Conservation (phyloP, 2,888 invertebrate species). For the Perithous albicinctus region DNA sequence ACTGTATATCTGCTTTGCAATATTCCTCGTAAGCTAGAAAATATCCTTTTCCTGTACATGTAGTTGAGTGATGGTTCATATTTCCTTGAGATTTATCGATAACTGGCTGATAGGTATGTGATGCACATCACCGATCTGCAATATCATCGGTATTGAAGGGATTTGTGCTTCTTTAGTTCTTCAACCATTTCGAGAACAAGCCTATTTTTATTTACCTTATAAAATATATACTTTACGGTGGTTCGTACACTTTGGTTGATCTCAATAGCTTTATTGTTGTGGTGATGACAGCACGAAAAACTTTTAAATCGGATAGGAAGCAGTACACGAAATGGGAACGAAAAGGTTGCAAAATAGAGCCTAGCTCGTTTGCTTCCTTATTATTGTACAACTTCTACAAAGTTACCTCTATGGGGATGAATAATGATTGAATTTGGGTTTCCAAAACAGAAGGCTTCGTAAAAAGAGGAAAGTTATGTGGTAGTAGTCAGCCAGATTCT, state of each 20-base stretch:
- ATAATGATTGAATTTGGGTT: too few species aligned
- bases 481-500: too few species aligned
- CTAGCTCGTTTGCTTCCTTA: too few species aligned
- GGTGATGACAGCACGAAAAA: too few species aligned
- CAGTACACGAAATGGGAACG: too few species aligned
- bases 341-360: too few species aligned
- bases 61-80: conserved; percentile 34
- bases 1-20: conserved; percentile 15
- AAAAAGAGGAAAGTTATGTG: too few species aligned
- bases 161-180: not conserved
- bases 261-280: too few species aligned
- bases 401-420: too few species aligned
- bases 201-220: not conserved
- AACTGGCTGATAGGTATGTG: not conserved
- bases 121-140: conserved; percentile 5
- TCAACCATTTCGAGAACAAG: not conserved
- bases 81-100: conserved; percentile 37
- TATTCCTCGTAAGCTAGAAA: conserved; percentile 36
- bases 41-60: conserved; percentile 36
- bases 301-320: too few species aligned
- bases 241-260: not conserved
- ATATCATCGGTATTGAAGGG: not conserved
- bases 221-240: not conserved
- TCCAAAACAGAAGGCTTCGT: too few species aligned
- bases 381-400: too few species aligned